Percentiles rank a stretch among this genome's conserved stretches.
phyloP scores from a whole-genome alignment of 2,888 invertebrate species.

The Bembecia ichneumoniformis region DNA sequence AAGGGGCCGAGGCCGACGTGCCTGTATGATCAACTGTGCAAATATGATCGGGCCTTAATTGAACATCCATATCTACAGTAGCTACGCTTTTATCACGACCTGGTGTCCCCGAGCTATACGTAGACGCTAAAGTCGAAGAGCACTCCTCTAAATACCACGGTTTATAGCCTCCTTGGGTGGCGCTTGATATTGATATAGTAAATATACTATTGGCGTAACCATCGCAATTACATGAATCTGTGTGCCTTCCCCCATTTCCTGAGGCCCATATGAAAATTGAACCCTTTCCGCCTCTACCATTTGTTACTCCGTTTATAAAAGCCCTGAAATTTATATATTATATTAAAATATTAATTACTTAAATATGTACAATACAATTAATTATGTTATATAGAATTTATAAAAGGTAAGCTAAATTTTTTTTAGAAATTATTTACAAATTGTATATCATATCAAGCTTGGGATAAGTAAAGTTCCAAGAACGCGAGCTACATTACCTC shows the following conservation, averaged over 20 bases:
- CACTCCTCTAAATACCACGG: conserved; percentile 99
- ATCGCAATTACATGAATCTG: conserved; percentile 98
- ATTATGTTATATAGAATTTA: background rate
- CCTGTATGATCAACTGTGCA: conserved; percentile 94
- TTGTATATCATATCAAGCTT: no score
- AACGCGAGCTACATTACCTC: no score
- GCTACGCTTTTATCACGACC: conserved; percentile 92
- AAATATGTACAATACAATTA: no score
- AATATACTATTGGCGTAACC: conserved; percentile 99
- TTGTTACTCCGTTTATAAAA: conserved; percentile 93
- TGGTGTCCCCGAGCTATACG: conserved; percentile 96
- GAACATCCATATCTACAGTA: conserved; percentile 92
- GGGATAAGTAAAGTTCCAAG: no score
- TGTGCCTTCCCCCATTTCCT: conserved; percentile 95
- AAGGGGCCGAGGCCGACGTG: conserved; percentile 93
- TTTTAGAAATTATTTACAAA: no score
- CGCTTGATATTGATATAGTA: conserved; percentile 97
- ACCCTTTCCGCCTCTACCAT: conserved; percentile 92
- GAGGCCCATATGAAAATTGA: conserved; percentile 98
- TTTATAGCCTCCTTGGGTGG: conserved; percentile 94
- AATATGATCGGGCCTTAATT: conserved; percentile 86
- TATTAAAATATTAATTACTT: conserved; percentile 43
- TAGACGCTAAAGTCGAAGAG: conserved; percentile 97
- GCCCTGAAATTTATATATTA: conserved; percentile 73
- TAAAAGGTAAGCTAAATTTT: no score